phyloP scores from a whole-genome alignment of 2,113 vertebrate species.

The Rhynchopsitta pachyrhyncha region DNA sequence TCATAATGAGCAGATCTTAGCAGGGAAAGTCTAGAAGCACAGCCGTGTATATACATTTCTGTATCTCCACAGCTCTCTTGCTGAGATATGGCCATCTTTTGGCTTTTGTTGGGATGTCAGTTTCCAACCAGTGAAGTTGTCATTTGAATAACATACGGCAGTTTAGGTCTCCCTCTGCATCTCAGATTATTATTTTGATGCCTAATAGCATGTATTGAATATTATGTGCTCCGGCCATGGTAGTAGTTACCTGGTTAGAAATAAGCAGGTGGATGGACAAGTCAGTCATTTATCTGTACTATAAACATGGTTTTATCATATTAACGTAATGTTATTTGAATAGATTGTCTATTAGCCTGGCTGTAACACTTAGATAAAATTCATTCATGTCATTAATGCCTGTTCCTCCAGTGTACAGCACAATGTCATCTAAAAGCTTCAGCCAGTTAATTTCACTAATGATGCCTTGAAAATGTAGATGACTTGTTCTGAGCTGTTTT shows the following conservation, averaged over 20 bases:
- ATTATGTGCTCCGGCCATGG: background rate
- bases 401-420: background rate
- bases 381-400: background rate
- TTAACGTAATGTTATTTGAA: background rate
- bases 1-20: background rate
- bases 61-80: fast-evolving
- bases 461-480: background rate
- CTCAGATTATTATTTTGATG: background rate
- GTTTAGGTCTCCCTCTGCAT: background rate
- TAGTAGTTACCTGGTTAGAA: background rate
- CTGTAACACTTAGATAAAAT: background rate
- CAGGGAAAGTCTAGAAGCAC: background rate
- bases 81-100: background rate
- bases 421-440: background rate
- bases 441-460: background rate
- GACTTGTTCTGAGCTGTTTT: background rate
- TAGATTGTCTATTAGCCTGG: background rate
- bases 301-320: background rate
- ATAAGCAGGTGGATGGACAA: background rate
- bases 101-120: background rate
- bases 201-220: background rate
- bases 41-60: background rate
- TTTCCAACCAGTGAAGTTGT: background rate
- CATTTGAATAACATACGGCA: background rate
- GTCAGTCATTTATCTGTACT: background rate